These are phyloP conservation scores for Megaustenia siamemsis DNA, from an alignment of 2,888 invertebrate genomes.

Conservation along the genomic window DNA sequence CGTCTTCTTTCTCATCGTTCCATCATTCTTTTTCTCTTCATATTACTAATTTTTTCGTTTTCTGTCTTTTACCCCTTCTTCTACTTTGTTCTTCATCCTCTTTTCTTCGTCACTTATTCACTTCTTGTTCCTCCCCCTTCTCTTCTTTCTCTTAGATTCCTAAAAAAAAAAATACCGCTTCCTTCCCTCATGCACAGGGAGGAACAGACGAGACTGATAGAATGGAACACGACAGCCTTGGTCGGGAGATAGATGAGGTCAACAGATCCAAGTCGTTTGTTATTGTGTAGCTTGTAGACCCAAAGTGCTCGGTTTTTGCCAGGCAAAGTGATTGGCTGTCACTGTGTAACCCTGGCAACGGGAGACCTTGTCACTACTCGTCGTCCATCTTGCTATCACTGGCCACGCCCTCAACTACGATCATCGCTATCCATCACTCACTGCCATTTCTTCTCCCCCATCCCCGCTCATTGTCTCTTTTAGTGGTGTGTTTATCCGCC, in stretches of 20 bases:
- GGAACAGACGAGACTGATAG: too few species aligned
- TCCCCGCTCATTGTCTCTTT: neutral
- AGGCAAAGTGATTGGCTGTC: slow-evolving; percentile 46
- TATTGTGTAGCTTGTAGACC: neutral
- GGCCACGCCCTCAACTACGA: neutral
- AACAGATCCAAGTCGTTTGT: neutral
- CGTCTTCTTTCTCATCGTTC: too few species aligned
- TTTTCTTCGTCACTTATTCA: too few species aligned
- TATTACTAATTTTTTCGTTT: too few species aligned
- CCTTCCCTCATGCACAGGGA: too few species aligned
- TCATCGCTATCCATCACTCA: slow-evolving; percentile 30
- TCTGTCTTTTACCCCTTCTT: too few species aligned
- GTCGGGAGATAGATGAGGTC: neutral
- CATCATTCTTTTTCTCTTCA: too few species aligned
- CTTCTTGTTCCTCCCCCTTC: too few species aligned
- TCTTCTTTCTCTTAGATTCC: too few species aligned
- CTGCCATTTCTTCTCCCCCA: neutral
- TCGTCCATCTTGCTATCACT: slow-evolving; percentile 49
- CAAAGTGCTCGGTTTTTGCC: slow-evolving; percentile 29
- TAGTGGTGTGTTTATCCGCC: neutral
- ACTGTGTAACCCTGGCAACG: slow-evolving; percentile 45
- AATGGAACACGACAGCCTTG: too few species aligned
- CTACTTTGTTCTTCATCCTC: too few species aligned
- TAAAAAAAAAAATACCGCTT: too few species aligned
- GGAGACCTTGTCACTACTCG: slow-evolving; percentile 31